Percentiles rank a stretch among this genome's conserved stretches.
Conservation (phyloP, 2,888 invertebrate genomes). For the Stenotaenia linearis region DNA sequence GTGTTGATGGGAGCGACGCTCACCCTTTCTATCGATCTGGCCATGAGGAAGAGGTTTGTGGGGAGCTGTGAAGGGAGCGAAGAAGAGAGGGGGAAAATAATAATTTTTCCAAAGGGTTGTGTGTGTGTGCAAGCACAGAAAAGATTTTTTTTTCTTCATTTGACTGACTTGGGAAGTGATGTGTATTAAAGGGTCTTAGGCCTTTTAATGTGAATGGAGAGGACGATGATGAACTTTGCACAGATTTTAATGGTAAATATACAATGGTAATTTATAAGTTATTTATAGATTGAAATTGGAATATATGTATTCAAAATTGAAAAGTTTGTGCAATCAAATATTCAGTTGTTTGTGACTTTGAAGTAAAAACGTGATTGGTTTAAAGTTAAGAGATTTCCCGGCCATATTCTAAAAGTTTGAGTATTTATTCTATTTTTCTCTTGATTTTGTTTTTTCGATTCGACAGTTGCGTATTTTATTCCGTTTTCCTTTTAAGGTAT, state of each 20-base stretch:
- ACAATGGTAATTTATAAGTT: neutral
- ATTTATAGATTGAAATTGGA: neutral
- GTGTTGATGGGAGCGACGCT: conserved; percentile 18
- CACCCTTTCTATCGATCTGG: conserved; percentile 3
- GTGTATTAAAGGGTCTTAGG: neutral
- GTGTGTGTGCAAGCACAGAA: neutral
- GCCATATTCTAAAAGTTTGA: neutral
- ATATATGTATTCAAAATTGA: neutral
- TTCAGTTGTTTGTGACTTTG: neutral
- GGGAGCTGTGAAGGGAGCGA: neutral
- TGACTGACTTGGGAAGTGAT: neutral
- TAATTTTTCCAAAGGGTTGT: conserved; percentile 7
- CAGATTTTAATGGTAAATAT: neutral
- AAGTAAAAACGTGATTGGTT: neutral
- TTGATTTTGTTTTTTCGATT: neutral
- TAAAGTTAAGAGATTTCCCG: neutral
- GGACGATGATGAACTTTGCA: neutral
- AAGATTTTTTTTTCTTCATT: neutral
- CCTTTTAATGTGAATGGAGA: neutral
- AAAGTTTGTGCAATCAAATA: neutral
- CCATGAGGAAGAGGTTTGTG: conserved; percentile 4
- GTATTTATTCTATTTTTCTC: neutral
- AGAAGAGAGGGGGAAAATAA: neutral
- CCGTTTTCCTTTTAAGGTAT: conserved; percentile 20
- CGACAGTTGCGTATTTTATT: neutral